Conservation (phyloP, 1,140 invertebrate species). For the Eufriesea mexicana region DNA sequence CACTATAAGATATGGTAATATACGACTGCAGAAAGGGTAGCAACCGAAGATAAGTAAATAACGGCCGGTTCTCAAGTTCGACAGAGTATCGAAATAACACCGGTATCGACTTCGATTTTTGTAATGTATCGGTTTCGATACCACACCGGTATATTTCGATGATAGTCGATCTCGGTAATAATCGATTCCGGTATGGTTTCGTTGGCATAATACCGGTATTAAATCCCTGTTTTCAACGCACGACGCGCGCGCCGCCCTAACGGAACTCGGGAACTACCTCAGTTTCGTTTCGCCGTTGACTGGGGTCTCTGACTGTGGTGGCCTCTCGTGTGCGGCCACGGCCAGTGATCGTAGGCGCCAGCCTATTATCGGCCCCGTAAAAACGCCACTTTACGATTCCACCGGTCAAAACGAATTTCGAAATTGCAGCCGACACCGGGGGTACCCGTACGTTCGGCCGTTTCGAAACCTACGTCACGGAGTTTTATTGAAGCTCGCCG, state of each 20-base stretch:
- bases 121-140: no score
- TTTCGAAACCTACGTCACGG: conserved; percentile 31
- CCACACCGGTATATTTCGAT: no score
- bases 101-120: no score
- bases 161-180: no score
- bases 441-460: not conserved
- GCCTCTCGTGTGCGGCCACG: not conserved
- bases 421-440: conserved; percentile 48
- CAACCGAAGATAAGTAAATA: no score
- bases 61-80: no score
- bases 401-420: conserved; percentile 61
- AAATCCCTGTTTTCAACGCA: no score
- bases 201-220: no score
- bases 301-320: not conserved
- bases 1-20: no score
- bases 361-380: conserved; percentile 64
- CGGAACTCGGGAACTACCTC: not conserved
- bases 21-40: no score
- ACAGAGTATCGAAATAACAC: no score
- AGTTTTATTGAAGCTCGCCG: conserved; percentile 21
- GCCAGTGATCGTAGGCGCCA: conserved; percentile 36
- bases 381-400: conserved; percentile 66
- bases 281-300: not conserved
- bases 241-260: not conserved
- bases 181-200: no score